Percentiles rank a stretch among this genome's conserved stretches.
These are phyloP conservation scores for Champsocephalus gunnari DNA, from an alignment of 2,797 vertebrate genomes.

Conservation along the genomic window DNA sequence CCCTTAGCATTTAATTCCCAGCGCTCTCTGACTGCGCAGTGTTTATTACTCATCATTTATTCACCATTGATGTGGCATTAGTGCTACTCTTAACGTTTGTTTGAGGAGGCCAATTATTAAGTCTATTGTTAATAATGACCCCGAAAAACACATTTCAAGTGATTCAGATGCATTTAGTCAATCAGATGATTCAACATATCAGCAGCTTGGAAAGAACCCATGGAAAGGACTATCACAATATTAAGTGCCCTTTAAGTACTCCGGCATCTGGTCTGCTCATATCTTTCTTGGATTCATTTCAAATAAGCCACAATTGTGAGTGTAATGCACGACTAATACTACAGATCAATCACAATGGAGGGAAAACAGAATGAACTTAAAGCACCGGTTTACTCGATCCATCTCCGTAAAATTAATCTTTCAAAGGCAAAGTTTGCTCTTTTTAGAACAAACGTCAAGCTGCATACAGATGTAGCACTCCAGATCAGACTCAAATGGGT, in stretches of 20 bases:
- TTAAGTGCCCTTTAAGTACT: not conserved
- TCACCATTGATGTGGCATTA: conserved; percentile 16
- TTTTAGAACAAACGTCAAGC: not conserved
- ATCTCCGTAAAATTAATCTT: not conserved
- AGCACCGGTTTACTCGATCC: not conserved
- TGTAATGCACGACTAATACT: not conserved
- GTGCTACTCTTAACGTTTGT: conserved; percentile 21
- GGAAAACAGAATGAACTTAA: not conserved
- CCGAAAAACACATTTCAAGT: conserved; percentile 5
- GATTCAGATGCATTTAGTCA: not conserved
- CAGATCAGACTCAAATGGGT: too few species aligned
- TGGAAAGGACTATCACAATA: not conserved
- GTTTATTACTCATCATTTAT: conserved; percentile 36
- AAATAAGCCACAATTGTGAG: not conserved
- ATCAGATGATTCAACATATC: conserved; percentile 27
- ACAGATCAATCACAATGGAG: not conserved
- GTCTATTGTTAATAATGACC: conserved; percentile 4
- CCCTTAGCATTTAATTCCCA: conserved; percentile 26
- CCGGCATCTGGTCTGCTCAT: not conserved
- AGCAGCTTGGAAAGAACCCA: conserved; percentile 8
- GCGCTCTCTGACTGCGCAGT: not conserved
- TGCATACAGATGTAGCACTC: too few species aligned
- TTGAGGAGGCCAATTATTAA: conserved; percentile 14
- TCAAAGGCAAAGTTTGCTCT: not conserved
- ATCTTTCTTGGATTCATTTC: conserved; percentile 4